phyloP scores from a whole-genome alignment of 1,140 invertebrate genomes.

The Agraylea sexmaculata region DNA sequence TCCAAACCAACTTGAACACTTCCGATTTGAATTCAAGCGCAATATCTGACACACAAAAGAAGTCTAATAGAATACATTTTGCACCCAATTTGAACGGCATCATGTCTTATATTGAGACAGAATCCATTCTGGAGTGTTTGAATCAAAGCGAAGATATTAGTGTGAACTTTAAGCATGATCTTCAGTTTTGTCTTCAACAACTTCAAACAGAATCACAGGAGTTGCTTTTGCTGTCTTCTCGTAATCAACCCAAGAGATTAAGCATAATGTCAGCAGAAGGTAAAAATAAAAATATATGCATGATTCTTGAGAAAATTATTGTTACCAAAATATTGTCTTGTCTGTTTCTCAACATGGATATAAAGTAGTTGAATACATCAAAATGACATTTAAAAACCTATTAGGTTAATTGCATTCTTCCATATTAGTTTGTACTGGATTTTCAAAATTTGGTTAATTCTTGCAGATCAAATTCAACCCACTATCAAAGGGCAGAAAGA shows the following conservation, averaged over 20 bases:
- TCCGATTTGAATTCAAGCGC: slow-evolving; percentile 24
- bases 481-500: no score
- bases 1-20: slow-evolving; percentile 2
- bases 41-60: slow-evolving; percentile 24
- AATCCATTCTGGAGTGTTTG: slow-evolving; percentile 28
- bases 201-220: slow-evolving; percentile 54
- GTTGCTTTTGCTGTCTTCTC: slow-evolving; percentile 46
- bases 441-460: no score
- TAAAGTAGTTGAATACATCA: no score
- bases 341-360: no score
- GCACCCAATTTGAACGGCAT: slow-evolving; percentile 54
- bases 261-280: slow-evolving; percentile 16
- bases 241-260: slow-evolving; percentile 15
- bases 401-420: no score
- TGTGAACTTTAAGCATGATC: slow-evolving; percentile 43
- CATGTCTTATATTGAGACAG: slow-evolving; percentile 45
- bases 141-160: slow-evolving; percentile 37
- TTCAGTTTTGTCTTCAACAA: slow-evolving; percentile 51
- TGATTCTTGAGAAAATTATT: no score
- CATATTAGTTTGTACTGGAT: no score
- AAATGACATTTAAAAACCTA: no score
- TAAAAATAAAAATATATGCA: no score
- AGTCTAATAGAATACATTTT: slow-evolving; percentile 47
- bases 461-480: no score
- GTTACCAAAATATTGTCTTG: no score